A percentile compares a stretch with the other conserved stretches of the same genome.
Evolutionary conservation across 1,140 invertebrate genomes (phyloP).

Genomic region (Drosophila virilis): DNA sequence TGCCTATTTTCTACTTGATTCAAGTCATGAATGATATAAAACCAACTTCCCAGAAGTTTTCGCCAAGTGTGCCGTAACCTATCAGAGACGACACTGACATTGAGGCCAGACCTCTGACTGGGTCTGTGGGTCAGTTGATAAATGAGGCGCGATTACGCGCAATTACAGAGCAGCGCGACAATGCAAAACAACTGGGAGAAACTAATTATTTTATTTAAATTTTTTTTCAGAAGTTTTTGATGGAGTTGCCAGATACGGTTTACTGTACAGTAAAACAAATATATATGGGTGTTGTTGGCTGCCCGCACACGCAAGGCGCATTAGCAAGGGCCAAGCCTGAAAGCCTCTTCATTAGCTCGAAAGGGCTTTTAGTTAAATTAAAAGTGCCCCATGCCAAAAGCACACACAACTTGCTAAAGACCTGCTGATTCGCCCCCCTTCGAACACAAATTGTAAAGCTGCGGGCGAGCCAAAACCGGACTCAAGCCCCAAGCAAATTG

Average conservation of each 20-base stretch:
- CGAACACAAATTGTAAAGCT: background rate
- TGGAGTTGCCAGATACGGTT: constrained; percentile 12
- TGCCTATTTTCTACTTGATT: too few species aligned
- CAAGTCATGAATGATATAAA: too few species aligned
- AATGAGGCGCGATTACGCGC: constrained; percentile 65
- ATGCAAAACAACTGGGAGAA: constrained; percentile 28
- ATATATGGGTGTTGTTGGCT: constrained; percentile 25
- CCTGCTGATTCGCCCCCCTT: constrained; percentile 5
- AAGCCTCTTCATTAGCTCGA: constrained; percentile 25
- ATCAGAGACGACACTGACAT: constrained; percentile 14
- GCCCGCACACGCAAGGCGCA: constrained; percentile 62
- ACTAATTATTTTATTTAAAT: constrained; percentile 72
- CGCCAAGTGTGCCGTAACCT: background rate
- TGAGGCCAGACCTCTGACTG: constrained; percentile 27
- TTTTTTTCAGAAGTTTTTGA: constrained; percentile 26
- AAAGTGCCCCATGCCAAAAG: constrained; percentile 32
- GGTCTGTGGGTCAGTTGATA: constrained; percentile 74
- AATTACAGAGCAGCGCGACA: constrained; percentile 70
- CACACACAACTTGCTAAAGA: constrained; percentile 21
- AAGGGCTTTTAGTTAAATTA: constrained; percentile 72
- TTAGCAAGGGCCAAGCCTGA: constrained; percentile 52
- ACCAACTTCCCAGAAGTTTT: too few species aligned
- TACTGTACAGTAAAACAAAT: constrained; percentile 39
- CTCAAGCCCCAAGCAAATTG: constrained; percentile 2
- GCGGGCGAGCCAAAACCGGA: constrained; percentile 16